Conservation (phyloP, 2,888 invertebrate genomes). For the Hyppa rectilinea region DNA sequence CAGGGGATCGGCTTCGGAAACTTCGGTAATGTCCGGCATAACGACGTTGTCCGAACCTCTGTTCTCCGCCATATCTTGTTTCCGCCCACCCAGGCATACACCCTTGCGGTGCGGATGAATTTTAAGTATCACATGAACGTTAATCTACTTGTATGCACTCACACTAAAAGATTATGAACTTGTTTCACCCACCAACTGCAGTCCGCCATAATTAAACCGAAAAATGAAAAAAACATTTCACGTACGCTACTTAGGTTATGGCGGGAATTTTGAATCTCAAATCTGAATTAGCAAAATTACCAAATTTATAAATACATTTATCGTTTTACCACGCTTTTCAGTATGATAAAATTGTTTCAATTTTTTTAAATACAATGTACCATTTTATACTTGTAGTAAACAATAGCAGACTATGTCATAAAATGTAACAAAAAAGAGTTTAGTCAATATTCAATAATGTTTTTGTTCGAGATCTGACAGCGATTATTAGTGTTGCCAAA, state of each 20-base stretch:
- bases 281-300: not conserved
- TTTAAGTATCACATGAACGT: conserved; percentile 72
- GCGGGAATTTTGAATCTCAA: conserved; percentile 79
- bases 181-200: conserved; percentile 76
- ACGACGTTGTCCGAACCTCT: conserved; percentile 92
- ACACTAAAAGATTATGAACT: conserved; percentile 68
- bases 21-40: conserved; percentile 93
- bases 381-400: conserved; percentile 5
- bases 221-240: conserved; percentile 77
- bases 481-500: conserved; percentile 8
- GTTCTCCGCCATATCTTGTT: conserved; percentile 85
- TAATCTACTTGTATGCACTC: conserved; percentile 53
- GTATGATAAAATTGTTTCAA: not conserved
- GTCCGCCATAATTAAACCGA: conserved; percentile 82
- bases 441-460: not conserved
- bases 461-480: conserved; percentile 1
- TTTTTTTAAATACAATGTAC: not conserved
- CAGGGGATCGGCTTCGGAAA: conserved; percentile 90
- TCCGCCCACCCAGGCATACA: conserved; percentile 76
- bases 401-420: not conserved
- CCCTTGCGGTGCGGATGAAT: conserved; percentile 71
- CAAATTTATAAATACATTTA: not conserved
- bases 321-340: not conserved
- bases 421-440: not conserved
- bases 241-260: conserved; percentile 71